Percentiles rank a stretch among this genome's conserved stretches.
Conservation (phyloP, 2,113 vertebrate genomes). For the Sitta europaea region DNA sequence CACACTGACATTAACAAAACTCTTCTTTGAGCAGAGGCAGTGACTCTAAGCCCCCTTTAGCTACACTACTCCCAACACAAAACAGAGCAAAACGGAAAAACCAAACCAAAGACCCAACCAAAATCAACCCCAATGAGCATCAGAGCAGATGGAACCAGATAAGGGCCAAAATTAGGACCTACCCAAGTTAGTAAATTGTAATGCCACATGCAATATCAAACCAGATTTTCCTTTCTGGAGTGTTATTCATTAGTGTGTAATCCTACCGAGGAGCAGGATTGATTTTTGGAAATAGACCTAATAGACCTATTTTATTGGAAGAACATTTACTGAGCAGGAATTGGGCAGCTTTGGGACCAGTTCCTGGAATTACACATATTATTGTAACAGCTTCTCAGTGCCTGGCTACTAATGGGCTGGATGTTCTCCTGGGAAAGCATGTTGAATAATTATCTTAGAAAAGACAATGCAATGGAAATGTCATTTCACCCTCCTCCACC, state of each 20-base stretch:
- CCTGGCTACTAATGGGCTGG: neutral
- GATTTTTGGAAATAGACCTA: neutral
- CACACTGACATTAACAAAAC: neutral
- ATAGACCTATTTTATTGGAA: neutral
- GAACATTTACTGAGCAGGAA: neutral
- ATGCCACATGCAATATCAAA: neutral
- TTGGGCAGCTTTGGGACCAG: neutral
- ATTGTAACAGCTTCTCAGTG: neutral
- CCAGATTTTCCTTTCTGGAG: neutral
- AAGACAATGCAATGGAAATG: neutral
- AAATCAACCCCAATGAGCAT: neutral
- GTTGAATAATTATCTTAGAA: neutral
- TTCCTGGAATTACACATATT: neutral
- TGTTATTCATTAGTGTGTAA: neutral
- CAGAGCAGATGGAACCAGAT: neutral
- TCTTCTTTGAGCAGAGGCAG: neutral
- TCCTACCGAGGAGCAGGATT: neutral
- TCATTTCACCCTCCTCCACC: neutral
- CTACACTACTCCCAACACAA: neutral
- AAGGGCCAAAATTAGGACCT: neutral
- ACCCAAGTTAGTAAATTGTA: neutral
- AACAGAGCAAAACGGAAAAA: neutral
- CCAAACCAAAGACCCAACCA: neutral
- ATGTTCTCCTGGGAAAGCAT: neutral
- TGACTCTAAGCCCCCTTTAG: neutral